Evolutionary conservation across 1,140 invertebrate species (phyloP), one percentile per base, ranked within the genome.

Genomic region (Acromyrmex heyeri): DNA sequence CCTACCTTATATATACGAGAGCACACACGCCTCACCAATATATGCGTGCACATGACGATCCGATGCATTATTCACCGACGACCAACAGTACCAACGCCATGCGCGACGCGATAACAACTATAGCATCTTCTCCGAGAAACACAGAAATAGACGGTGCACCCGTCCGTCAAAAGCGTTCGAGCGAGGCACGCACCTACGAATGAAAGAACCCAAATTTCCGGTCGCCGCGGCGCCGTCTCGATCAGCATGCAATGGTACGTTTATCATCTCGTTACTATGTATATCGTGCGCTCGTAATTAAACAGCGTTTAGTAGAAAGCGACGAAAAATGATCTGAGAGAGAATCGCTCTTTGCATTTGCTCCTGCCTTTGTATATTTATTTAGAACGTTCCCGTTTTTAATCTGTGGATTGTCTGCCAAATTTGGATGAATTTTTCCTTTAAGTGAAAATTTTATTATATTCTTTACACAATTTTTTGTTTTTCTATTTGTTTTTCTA

Each of bases 71-170:
- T 83, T 83, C 79, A 83, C 18, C 34, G 50, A 38, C 69, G n/a
- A 34, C 27, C 48, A 24, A 30, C 38, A 72, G 79, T 75, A 48
- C 69, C 55, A 75, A 83, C 79, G 79, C 79, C 69, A 83, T 83
- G 69, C 69, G 77, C 77, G 79, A 38, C 55, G 79, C 79, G 79
- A 83, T 83, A 83, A 82, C 69, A 83, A 83, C 69, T 83, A 83
- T 83, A 83, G 69, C 79, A 75, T 83, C 69, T 83, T 61, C 69
- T 73, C 79, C 38, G 44, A 61, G 79, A 83, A 83, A 83, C 79
- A 61, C 79, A 83, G 79, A 83, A 83, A 83, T 83, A 83, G 69
- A 83, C 27, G 79, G 55, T 75, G 38, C 55, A 38, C 6, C 57
- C 79, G 77, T 69, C 21, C 62, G 55, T 83, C 44, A 75, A 83